Conservation (phyloP, 2,113 vertebrate genomes). For the Arizona elegans region DNA sequence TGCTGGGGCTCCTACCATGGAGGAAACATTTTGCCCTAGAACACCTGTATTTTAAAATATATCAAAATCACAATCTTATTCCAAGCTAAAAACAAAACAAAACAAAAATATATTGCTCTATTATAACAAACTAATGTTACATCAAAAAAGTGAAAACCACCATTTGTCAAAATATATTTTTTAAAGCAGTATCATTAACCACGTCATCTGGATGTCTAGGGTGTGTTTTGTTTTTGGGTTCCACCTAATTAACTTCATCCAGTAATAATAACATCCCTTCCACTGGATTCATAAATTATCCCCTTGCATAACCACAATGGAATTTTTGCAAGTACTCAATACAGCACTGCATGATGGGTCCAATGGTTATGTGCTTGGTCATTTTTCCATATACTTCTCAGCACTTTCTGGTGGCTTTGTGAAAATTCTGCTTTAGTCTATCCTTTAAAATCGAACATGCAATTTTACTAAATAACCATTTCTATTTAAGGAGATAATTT, state of each 20-base stretch:
- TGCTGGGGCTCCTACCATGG: slow-evolving; percentile 82
- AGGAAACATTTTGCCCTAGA: slow-evolving; percentile 84
- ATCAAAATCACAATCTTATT: slow-evolving; percentile 63
- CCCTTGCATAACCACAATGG: background rate
- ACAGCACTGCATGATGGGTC: background rate
- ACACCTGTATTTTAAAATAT: slow-evolving; percentile 82
- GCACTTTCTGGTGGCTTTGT: background rate
- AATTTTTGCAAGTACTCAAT: background rate
- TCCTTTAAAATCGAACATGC: background rate
- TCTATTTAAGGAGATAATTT: slow-evolving; percentile 3
- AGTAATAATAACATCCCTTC: slow-evolving; percentile 28
- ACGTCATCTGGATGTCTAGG: background rate
- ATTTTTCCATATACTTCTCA: background rate
- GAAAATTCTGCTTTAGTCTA: background rate
- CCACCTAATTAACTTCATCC: slow-evolving; percentile 29
- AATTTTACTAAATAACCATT: background rate
- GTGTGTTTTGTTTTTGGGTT: background rate
- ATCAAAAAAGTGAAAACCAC: background rate
- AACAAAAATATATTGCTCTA: background rate
- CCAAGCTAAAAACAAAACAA: slow-evolving; percentile 39
- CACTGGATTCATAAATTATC: background rate
- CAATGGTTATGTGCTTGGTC: background rate
- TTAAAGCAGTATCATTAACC: background rate
- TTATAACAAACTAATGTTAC: background rate
- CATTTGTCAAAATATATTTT: background rate